Conservation (phyloP, 2,113 vertebrate species). For the Poeciliopsis occidentalis region DNA sequence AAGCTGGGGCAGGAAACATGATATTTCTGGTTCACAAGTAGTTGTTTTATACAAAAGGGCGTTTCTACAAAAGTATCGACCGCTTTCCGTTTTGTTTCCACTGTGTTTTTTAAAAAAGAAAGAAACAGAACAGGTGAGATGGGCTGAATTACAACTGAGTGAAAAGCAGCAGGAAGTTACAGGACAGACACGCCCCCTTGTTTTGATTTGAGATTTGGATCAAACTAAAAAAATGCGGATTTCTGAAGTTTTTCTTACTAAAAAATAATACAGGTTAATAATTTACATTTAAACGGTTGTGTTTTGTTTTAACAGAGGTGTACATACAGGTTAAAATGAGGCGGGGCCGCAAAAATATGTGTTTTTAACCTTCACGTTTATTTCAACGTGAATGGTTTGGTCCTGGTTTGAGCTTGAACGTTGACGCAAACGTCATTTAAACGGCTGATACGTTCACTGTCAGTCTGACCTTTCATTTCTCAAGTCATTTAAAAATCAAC, state of each 20-base stretch:
- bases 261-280: neutral
- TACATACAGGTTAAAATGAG: neutral
- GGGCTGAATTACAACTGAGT: constrained; percentile 6
- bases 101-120: neutral
- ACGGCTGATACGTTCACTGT: neutral
- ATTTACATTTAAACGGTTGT: neutral
- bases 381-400: constrained; percentile 27
- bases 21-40: neutral
- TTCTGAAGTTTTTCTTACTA: neutral
- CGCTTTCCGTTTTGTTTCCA: constrained; percentile 12
- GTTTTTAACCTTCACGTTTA: neutral
- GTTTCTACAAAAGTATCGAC: neutral
- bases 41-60: neutral
- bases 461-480: neutral
- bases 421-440: constrained; percentile 13
- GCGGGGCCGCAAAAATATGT: neutral
- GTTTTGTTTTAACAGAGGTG: no score
- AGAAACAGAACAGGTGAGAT: neutral
- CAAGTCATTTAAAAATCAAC: neutral
- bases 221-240: constrained; percentile 28
- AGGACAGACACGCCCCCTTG: constrained; percentile 30
- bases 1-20: neutral
- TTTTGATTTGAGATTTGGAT: constrained; percentile 64
- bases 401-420: constrained; percentile 50
- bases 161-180: neutral